Base-by-base conservation (phyloP, 2,113 vertebrate species). In the Malurus cyaneus region DNA sequence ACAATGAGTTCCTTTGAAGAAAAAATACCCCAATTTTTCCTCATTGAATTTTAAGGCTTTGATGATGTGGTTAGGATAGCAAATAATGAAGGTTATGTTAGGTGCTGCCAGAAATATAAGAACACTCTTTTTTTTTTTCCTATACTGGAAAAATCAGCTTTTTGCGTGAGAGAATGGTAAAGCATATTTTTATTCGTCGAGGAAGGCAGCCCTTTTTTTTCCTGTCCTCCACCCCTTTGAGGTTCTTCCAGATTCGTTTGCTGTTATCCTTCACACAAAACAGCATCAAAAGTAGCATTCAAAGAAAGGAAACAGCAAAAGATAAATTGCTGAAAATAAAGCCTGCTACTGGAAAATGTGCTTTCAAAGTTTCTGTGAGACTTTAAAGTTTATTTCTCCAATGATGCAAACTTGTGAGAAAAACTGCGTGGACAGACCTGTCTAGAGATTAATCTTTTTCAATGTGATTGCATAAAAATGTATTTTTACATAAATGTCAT, bases 241-340 rank as follows among this genome's bases (percentile, higher is more conserved):
- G 54, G n/a, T 67, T 72, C 71, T 96, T 96, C 65, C 92, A 96
- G 65, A 56, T 24, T 28, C 39, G 4, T 89, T 95, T 95, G 64
- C 93, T 95, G 79, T 82, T 96, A 93, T 87, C 91, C 83, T 88
- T 97, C 86, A 94, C 76, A 96, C 53, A 95, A 95, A 97, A 65
- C 39, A 95, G 54, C 87, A 92, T 94, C 90, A 97, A 90, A 96
- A 96, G 56, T 74, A 73, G 10, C 34, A 86, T 80, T 96, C 65
- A 88, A 95, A 93, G 84, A 96, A 89, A 97, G 89, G 90, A 98
- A 97, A 54, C 76, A 49, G 74, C 67, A 76, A 56, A 96, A 95
- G 94, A 96, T 86, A 97, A 96, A 92, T 82, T 92, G 59, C 54
- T 94, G 66, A 86, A 96, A 96, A 92, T 94, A 95, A 91, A 96